Evolutionary conservation across 2,797 vertebrate genomes (phyloP), one percentile per base, ranked within the genome.

Genomic region (Australoheros facetus): DNA sequence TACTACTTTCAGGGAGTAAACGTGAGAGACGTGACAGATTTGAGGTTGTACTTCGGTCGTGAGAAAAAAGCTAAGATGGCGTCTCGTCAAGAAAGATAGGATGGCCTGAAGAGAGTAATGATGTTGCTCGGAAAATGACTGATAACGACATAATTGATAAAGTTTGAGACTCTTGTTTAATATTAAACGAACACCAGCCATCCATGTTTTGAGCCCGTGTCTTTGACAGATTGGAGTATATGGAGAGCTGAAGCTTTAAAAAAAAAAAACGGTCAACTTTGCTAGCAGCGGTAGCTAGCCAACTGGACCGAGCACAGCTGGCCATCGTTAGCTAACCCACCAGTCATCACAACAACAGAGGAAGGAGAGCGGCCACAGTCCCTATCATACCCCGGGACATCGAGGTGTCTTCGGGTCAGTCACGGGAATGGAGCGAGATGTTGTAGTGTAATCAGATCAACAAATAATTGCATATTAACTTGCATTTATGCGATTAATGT

Each of bases 61-160:
- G 95, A 95, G 94, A 94, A 95, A 95, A 93, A 94, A 95, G 92
- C 91, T 95, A 96, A 96, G 95, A 96, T 96, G 96, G 96, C 95
- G 95, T 92, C 93, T 94, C 94, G 90, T 95, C 88, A 92, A 95
- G 95, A 93, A 94, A 94, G 92, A 92, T 93, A 94, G 94, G 91
- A 94, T 93, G 94, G 93, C 93, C 91, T 85, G 92, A 90, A 85
- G 91, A 87, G 93, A 94, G 82, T 89, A 88, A 92, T 91, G 87
- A 78, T 93, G 86, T 80, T 85, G 73, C 77, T 88, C 86, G 90
- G 74, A 28, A 90, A 94, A 89, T 91, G 88, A 93, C 90, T 91
- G 74, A 92, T 88, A 87, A 88, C 84, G 85, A 86, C 82, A 76
- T 13, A 69, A 75, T 60, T 54, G 83, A 89, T 60, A 75, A 85